Base-by-base conservation (phyloP, 2,113 vertebrate species). In the Dipodomys ordii region DNA sequence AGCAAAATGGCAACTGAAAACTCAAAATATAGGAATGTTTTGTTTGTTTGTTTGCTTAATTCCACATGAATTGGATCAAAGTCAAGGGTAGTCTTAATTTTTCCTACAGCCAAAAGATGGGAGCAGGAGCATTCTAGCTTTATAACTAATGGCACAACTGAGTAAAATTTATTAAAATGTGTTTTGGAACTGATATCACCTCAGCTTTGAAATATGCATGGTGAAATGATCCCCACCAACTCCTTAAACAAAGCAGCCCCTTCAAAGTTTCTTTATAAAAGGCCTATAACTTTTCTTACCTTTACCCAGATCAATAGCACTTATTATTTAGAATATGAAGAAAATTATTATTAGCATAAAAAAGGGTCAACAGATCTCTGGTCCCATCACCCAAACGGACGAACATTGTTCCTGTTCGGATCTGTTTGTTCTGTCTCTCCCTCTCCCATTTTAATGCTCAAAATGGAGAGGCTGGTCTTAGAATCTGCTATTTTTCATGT, bases 401-500 rank as follows among this genome's bases (percentile, higher is more conserved):
- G 93, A 96, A 96, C 68, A 95, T 89, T 93, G 88, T 88, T 97
- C 81, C 89, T 16, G 57, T 91, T 91, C 96, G 62, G 57, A 46
- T 87, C 64, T 77, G 69, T 77, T 44, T 93, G 11, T 83, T 57
- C 87, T 79, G 68, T 72, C n/a, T 32, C 9, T 91, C 77, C 65
- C 85, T 85, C 19, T 69, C 83, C 77, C 68, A 76, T 93, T 97
- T 97, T 96, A 94, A 95, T 67, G 46, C 79, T 94, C 65, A 80
- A 92, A 93, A 90, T 71, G 22, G 85, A 95, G 92, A 98, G 97
- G 97, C 96, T 98, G 97, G 96, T 98, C 96, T 98, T 95, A 96
- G 97, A 98, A 96, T 92, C 97, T 97, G 94, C 90, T 97, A 96
- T 97, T 98, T 97, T 77, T 97, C 94, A 95, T 96, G 96, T 96